These are phyloP conservation scores for Drosophila mulleri DNA, from an alignment of 2,888 invertebrate genomes.

Conservation along the genomic window DNA sequence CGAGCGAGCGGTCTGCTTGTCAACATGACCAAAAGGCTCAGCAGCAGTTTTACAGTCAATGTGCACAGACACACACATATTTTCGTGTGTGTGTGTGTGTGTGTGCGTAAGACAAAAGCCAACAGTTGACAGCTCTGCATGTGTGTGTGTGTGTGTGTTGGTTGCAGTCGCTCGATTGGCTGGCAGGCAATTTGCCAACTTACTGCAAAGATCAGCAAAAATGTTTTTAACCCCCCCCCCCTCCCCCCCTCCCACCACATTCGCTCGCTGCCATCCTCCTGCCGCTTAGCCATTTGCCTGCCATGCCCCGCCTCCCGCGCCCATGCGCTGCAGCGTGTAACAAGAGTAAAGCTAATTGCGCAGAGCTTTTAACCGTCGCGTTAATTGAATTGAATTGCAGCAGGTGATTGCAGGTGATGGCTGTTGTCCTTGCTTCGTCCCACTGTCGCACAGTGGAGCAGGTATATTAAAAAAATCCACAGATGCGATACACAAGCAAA, in stretches of 20 bases:
- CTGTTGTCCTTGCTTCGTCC: conserved; percentile 6
- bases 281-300: too few relatives aligned
- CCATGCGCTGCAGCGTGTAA: not conserved
- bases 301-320: not conserved
- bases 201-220: conserved; percentile 80
- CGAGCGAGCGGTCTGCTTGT: conserved; percentile 56
- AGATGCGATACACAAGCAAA: not conserved
- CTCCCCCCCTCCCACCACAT: not conserved
- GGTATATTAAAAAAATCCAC: not conserved
- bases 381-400: conserved; percentile 76
- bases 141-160: conserved; percentile 6
- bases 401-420: conserved; percentile 35
- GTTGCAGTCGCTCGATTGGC: conserved; percentile 55
- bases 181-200: conserved; percentile 79
- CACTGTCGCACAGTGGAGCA: conserved; percentile 43
- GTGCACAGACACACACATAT: conserved; percentile 11
- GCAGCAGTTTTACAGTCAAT: conserved; percentile 34
- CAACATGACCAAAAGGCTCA: conserved; percentile 72
- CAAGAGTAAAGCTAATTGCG: conserved; percentile 57
- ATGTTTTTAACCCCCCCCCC: conserved; percentile 38
- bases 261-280: too few relatives aligned
- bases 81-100: conserved; percentile 26
- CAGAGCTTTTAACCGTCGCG: conserved; percentile 66
- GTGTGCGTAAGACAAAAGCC: conserved; percentile 60
- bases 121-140: conserved; percentile 68